Percentiles rank a stretch among this genome's conserved stretches.
Conservation (phyloP, 2,888 invertebrate species). For the Spatulosminthurus flaviceps region DNA sequence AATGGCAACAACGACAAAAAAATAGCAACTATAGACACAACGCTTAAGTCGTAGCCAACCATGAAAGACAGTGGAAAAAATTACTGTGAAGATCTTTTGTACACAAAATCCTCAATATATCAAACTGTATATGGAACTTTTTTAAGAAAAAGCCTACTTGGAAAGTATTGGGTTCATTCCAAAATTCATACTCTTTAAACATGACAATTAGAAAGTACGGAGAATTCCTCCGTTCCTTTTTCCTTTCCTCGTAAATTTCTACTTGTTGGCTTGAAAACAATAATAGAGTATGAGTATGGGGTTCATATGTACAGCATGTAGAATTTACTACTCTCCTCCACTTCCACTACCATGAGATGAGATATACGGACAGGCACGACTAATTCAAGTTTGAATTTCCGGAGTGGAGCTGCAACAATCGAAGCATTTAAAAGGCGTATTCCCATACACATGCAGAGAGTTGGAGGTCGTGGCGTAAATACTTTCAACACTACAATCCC, state of each 20-base stretch:
- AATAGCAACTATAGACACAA: no score
- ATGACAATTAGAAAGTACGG: slow-evolving; percentile 23
- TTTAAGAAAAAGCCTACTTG: not conserved
- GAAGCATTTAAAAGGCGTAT: not conserved
- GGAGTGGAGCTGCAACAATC: not conserved
- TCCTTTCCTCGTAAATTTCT: not conserved
- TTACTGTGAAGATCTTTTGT: not conserved
- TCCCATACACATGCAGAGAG: no score
- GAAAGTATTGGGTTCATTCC: slow-evolving; percentile 19
- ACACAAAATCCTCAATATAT: not conserved
- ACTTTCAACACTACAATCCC: not conserved
- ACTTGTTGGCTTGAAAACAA: not conserved
- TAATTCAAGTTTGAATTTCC: slow-evolving; percentile 1
- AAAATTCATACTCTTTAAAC: not conserved
- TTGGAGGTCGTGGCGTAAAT: slow-evolving; percentile 1
- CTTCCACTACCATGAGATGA: not conserved
- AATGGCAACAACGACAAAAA: no score
- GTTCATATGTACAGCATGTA: not conserved
- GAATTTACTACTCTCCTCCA: no score
- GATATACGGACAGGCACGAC: not conserved
- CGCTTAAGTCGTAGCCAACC: not conserved
- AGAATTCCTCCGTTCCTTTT: not conserved
- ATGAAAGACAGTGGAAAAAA: slow-evolving; percentile 3
- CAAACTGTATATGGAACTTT: not conserved
- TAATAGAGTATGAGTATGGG: not conserved